A percentile compares a stretch with the other conserved stretches of the same genome.
phyloP scores from a whole-genome alignment of 2,797 vertebrate species.

The Sternarchorhynchus goeldii region DNA sequence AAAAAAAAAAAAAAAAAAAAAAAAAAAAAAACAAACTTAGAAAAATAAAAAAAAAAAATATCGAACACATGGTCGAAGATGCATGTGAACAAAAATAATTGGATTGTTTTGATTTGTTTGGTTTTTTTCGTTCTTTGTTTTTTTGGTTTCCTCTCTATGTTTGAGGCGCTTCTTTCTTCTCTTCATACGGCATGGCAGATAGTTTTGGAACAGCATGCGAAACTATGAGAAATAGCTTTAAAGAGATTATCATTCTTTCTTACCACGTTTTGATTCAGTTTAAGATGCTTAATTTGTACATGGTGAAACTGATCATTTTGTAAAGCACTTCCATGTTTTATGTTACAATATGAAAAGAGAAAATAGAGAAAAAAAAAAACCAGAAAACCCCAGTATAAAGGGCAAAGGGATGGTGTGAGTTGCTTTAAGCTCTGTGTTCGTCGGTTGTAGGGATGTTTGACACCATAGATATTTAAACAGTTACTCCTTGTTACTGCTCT shows the following conservation, averaged over 20 bases:
- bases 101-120: slow-evolving; percentile 57
- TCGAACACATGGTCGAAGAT: slow-evolving; percentile 57
- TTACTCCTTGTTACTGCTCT: slow-evolving; percentile 99
- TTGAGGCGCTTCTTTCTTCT: slow-evolving; percentile 73
- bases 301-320: slow-evolving; percentile 85
- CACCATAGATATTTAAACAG: slow-evolving; percentile 98
- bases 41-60: slow-evolving; percentile 37
- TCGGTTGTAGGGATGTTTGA: slow-evolving; percentile 97
- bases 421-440: slow-evolving; percentile 96
- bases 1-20: slow-evolving; percentile 52
- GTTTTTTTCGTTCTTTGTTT: slow-evolving; percentile 60
- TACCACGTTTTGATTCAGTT: slow-evolving; percentile 76
- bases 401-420: slow-evolving; percentile 88
- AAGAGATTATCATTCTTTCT: slow-evolving; percentile 81
- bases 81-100: slow-evolving; percentile 68
- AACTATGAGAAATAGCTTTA: slow-evolving; percentile 80
- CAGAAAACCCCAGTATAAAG: slow-evolving; percentile 4
- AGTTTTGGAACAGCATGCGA: slow-evolving; percentile 92
- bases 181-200: slow-evolving; percentile 92
- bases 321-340: slow-evolving; percentile 87
- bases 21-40: slow-evolving; percentile 43
- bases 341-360: slow-evolving; percentile 80
- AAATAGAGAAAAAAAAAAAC: slow-evolving; percentile 54
- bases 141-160: slow-evolving; percentile 68
- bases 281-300: slow-evolving; percentile 84